A percentile compares a stretch with the other conserved stretches of the same genome.
Conservation (phyloP, 2,113 vertebrate species). For the Cranoglanis bouderius region DNA sequence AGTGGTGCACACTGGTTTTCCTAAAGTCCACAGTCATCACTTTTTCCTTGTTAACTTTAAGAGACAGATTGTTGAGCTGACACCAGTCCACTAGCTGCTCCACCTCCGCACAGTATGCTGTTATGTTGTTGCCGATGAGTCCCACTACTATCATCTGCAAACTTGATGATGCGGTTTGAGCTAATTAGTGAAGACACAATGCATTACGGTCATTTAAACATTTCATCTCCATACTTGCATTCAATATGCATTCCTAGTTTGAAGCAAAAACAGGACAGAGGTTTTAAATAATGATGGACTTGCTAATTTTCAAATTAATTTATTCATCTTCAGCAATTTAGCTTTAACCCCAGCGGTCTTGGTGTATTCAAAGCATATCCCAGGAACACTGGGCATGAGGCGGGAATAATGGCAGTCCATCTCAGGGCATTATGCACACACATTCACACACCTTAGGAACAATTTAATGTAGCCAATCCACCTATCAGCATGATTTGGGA, state of each 20-base stretch:
- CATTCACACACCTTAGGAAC: neutral
- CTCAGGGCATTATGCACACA: neutral
- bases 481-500: neutral
- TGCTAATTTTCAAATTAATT: neutral
- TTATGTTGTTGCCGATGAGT: neutral
- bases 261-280: neutral
- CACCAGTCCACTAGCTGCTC: too few relatives aligned
- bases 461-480: neutral
- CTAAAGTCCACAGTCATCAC: neutral
- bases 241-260: neutral
- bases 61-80: too few relatives aligned
- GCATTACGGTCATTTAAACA: neutral
- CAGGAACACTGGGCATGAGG: neutral
- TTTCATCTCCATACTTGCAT: neutral
- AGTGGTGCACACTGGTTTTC: neutral
- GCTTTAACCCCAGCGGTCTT: neutral
- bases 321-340: neutral
- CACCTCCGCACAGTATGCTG: too few relatives aligned
- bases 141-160: neutral
- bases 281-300: neutral
- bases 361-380: neutral
- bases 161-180: neutral
- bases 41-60: neutral
- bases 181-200: neutral
- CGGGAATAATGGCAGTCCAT: neutral